Conservation (phyloP, 2,113 vertebrate species). For the Nerophis ophidion region DNA sequence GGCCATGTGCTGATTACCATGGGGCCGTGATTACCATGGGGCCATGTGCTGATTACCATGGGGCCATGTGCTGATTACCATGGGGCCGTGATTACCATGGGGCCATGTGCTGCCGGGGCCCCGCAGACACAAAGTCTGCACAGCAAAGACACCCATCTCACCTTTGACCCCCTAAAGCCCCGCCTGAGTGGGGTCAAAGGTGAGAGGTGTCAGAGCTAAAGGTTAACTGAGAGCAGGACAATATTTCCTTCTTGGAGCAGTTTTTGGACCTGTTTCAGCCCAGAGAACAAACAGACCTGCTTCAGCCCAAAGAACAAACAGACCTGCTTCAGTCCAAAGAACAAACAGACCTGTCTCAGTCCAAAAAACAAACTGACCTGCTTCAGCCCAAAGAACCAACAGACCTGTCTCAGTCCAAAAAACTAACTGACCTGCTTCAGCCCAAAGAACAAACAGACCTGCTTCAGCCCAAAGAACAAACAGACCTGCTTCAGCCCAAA, state of each 20-base stretch:
- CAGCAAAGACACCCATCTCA: conserved; percentile 53
- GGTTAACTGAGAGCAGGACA: conserved; percentile 51
- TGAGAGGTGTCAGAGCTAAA: conserved; percentile 56
- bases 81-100: conserved; percentile 57
- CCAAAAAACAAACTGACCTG: conserved; percentile 44
- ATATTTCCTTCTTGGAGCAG: too few relatives aligned
- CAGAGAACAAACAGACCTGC: conserved; percentile 46
- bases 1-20: conserved; percentile 35
- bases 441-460: conserved; percentile 44
- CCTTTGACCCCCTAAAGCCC: conserved; percentile 55
- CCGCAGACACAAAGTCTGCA: conserved; percentile 69
- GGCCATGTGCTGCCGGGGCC: conserved; percentile 52
- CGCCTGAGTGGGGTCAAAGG: conserved; percentile 60
- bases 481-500: conserved; percentile 40
- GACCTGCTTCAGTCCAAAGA: conserved; percentile 41
- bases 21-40: conserved; percentile 56
- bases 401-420: too few relatives aligned
- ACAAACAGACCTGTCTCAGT: conserved; percentile 47
- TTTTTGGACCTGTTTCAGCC: conserved; percentile 33
- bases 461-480: conserved; percentile 40
- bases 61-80: conserved; percentile 35
- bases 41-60: too few relatives aligned
- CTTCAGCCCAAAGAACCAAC: conserved; percentile 39
- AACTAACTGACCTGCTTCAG: conserved; percentile 47
- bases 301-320: conserved; percentile 39